phyloP scores from a whole-genome alignment of 2,113 vertebrate genomes.

The Vulpes lagopus region DNA sequence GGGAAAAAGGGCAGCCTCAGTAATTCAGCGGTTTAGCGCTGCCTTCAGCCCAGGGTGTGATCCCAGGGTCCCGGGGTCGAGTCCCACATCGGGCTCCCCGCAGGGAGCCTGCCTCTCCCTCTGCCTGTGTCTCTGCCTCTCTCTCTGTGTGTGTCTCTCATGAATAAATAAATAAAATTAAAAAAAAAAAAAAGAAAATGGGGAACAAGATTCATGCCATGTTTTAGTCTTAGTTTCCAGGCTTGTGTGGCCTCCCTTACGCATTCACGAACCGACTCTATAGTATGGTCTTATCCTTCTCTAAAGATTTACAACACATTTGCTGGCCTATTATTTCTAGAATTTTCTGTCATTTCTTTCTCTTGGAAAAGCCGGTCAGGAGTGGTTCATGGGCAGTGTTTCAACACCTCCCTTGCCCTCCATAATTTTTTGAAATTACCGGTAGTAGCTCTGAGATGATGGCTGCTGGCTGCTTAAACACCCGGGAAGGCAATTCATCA shows the following conservation, averaged over 20 bases:
- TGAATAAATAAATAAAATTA: too few species aligned
- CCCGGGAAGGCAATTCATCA: accelerated
- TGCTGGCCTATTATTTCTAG: neutral
- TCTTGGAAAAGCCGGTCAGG: neutral
- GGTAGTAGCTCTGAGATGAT: neutral
- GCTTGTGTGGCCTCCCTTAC: neutral
- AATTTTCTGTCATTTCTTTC: neutral
- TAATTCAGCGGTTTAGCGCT: too few species aligned
- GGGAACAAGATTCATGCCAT: neutral
- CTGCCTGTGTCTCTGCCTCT: too few species aligned
- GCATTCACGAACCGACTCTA: accelerated
- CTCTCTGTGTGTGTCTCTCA: too few species aligned
- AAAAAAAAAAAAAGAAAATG: neutral
- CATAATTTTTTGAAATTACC: neutral
- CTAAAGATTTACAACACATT: neutral
- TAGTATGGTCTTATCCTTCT: neutral
- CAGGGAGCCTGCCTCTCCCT: too few species aligned
- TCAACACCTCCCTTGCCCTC: neutral
- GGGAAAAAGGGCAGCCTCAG: neutral
- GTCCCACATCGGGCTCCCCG: too few species aligned
- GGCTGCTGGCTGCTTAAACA: neutral
- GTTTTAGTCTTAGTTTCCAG: neutral
- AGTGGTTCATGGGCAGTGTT: neutral
- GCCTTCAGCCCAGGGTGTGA: too few species aligned
- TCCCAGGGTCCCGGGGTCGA: too few species aligned